Base-by-base conservation (phyloP, 2,888 invertebrate genomes). In the Tridacna gigas region DNA sequence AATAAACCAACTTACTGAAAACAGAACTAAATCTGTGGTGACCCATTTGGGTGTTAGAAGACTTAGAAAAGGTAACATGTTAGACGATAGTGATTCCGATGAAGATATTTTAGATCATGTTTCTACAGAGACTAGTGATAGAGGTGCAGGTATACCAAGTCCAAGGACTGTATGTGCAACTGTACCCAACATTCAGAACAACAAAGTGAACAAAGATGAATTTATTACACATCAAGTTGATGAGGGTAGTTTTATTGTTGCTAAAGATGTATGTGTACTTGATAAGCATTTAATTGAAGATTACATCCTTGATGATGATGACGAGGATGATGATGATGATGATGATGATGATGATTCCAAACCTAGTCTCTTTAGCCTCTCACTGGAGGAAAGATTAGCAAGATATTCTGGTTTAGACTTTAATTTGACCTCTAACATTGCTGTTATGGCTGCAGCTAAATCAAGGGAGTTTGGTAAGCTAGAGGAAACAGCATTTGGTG, bases 401-500 rank as follows among this genome's bases (percentile, higher is more conserved):
- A 78, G 78, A 47, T 61, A 89, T 12, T 78, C 86, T 25, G 89
- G 89, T 18, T 84, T 86, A 18, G 84, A 86, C 71, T 76, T 90
- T 1, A 79, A 83, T 18, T 86, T 91, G 18, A 83, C 90, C 12
- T 82, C 91, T 15, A 90, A 86, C 79, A 66, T 92, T 26, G 92
- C 92, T 60, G 88, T 90, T 4, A 80, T 88, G 86, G 91, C 91
- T 28, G 91, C 86, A 22, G 90, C 91, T 13, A 89, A 84, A 47
- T 91, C 90, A 5, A 87, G 81, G 66, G 76, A 74, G 15, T 77
- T 90, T 48, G 89, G 86, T n/a, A 71, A 83, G 12, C 71, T 76
- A 13, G 82, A 82, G 51, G 88, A 89, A 37, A 75, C 66, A 3
- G 88, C 86, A 15, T 89, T 85, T 83, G 90, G 88, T 63, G 37